Evolutionary conservation across 2,888 invertebrate genomes (phyloP), one percentile per base, ranked within the genome.

Genomic region (Drosophila acutilabella): DNA sequence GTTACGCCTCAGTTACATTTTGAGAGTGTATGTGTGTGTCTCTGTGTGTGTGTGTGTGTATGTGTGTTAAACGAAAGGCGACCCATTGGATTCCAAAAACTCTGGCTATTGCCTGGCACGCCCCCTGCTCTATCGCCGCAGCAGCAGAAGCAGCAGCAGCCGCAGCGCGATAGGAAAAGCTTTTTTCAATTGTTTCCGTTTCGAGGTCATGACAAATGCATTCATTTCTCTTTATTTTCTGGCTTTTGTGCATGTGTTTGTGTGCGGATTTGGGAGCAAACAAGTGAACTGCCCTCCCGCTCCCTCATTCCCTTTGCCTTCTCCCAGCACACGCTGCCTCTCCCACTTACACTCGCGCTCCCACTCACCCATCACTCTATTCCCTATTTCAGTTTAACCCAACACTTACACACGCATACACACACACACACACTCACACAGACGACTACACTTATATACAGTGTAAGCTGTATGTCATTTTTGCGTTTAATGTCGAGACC

Each of bases 161-260:
- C 65, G 51, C 75, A 78, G 52, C 78, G 75, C 88, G 81, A 86
- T 83, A 88, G 88, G 78, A 88, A 86, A 80, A 84, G 88, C 83
- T 88, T 86, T 88, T 84, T 85, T 85, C 85, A 89, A 85, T 85
- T 85, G 85, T 85, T 85, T 85, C 85, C 85, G 79, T 85, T 89
- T 85, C 88, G 85, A 79, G 85, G 85, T 85, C 89, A 85, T 84
- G 89, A 89, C 85, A 84, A 89, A 89, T 85, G 89, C 88, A 89
- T 84, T 84, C 88, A 72, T 78, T 86, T 80, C 74, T 71, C 79
- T 78, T 75, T 71, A 62, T 81, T 78, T 70, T 70, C 70, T 69
- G 44, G 50, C 26, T 59, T 48, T 50, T 58, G 36, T 56, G 53
- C 56, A 47, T 68, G 16, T 56, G 45, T 61, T 18, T 61, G 53